Conservation (phyloP, 2,113 vertebrate genomes). For the Petaurus breviceps region DNA sequence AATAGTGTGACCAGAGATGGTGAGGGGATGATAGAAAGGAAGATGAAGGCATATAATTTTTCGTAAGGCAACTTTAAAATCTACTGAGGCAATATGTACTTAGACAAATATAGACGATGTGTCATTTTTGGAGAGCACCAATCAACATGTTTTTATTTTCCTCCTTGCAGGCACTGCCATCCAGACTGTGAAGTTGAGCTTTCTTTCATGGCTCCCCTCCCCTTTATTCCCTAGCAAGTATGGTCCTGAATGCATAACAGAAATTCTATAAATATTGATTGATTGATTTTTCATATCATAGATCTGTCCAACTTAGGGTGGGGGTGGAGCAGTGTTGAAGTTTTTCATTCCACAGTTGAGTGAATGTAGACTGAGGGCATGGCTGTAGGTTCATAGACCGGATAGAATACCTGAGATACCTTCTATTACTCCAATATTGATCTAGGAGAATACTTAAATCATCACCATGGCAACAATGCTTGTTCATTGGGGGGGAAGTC, state of each 20-base stretch:
- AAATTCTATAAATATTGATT: slow-evolving; percentile 14
- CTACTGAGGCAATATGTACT: background rate
- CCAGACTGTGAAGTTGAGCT: background rate
- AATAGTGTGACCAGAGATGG: background rate
- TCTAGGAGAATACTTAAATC: slow-evolving; percentile 79
- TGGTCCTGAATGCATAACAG: slow-evolving; percentile 9
- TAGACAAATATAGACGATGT: background rate
- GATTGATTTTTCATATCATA: slow-evolving; percentile 48
- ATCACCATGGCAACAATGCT: slow-evolving; percentile 85
- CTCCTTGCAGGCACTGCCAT: background rate
- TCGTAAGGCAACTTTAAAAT: slow-evolving; percentile 18
- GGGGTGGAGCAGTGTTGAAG: slow-evolving; percentile 21
- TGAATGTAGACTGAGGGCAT: slow-evolving; percentile 52
- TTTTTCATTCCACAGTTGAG: slow-evolving; percentile 57
- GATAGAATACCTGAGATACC: slow-evolving; percentile 69
- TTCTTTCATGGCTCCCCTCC: background rate
- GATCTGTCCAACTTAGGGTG: background rate
- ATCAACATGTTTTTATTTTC: background rate
- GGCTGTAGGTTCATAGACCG: slow-evolving; percentile 65
- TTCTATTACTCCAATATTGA: slow-evolving; percentile 81
- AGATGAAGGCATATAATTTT: background rate
- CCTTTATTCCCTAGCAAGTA: background rate
- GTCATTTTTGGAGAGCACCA: background rate
- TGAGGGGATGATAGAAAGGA: slow-evolving; percentile 30
- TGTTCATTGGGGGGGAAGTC: slow-evolving; percentile 74